Conservation (phyloP, 2,113 vertebrate genomes). For the Bothrops jararaca region DNA sequence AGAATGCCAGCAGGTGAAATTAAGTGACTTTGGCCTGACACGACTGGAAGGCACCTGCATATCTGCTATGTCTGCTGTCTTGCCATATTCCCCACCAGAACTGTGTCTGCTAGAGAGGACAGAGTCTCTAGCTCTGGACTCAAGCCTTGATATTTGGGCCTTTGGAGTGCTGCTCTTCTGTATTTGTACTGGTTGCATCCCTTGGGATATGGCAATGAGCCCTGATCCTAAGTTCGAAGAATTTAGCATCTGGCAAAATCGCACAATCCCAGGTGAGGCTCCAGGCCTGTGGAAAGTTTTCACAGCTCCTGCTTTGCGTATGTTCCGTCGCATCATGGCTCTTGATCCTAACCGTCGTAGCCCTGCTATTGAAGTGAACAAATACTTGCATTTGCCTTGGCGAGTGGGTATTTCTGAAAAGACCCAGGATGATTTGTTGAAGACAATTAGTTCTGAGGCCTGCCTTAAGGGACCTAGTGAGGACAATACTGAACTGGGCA, state of each 20-base stretch:
- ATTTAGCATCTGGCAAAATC: constrained; percentile 78
- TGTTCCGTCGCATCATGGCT: constrained; percentile 79
- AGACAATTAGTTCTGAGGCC: neutral
- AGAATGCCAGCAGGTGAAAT: constrained; percentile 81
- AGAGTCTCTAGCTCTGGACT: constrained; percentile 73
- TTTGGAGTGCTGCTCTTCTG: constrained; percentile 85
- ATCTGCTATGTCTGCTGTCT: constrained; percentile 74
- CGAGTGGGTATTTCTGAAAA: neutral
- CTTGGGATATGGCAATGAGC: constrained; percentile 79
- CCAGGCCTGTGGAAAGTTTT: constrained; percentile 77
- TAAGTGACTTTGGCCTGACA: constrained; percentile 85
- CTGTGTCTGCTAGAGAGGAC: constrained; percentile 65
- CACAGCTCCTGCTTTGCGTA: constrained; percentile 66
- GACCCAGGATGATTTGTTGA: constrained; percentile 45
- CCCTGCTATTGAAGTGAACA: constrained; percentile 76
- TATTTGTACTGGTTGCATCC: constrained; percentile 80
- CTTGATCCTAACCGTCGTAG: constrained; percentile 76
- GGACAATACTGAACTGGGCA: neutral
- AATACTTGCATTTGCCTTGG: constrained; percentile 58
- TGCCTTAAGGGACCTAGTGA: neutral
- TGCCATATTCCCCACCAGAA: constrained; percentile 85
- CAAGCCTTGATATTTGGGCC: constrained; percentile 84
- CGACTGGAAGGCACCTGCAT: constrained; percentile 70
- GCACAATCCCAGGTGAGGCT: constrained; percentile 28
- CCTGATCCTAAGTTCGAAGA: constrained; percentile 74